phyloP scores from a whole-genome alignment of 2,888 invertebrate genomes.

The Hyles lineata region DNA sequence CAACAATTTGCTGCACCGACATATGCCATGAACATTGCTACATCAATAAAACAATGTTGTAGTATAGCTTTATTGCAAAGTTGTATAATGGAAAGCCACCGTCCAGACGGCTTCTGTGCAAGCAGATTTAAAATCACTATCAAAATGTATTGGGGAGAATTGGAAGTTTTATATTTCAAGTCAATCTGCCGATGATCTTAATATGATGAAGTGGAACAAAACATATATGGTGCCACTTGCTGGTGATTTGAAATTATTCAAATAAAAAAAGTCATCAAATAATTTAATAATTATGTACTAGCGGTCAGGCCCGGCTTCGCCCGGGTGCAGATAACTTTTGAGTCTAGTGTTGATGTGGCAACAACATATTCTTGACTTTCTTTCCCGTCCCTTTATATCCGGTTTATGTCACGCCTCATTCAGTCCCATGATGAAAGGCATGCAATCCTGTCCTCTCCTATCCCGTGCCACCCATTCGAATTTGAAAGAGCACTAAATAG shows the following conservation, averaged over 20 bases:
- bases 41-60: slow-evolving; percentile 40
- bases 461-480: too few species aligned
- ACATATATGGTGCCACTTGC: neutral
- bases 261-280: neutral
- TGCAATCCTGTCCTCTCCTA: too few species aligned
- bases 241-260: neutral
- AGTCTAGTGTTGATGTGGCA: too few species aligned
- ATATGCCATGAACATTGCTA: slow-evolving; percentile 41
- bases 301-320: too few species aligned
- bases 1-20: slow-evolving; percentile 34
- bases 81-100: slow-evolving; percentile 29
- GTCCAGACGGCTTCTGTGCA: slow-evolving; percentile 32
- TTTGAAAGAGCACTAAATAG: too few species aligned
- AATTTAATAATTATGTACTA: too few species aligned
- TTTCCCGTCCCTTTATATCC: too few species aligned
- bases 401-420: too few species aligned
- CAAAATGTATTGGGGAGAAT: slow-evolving; percentile 29
- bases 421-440: too few species aligned
- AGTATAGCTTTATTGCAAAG: slow-evolving; percentile 38
- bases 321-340: too few species aligned
- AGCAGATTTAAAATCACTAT: slow-evolving; percentile 34
- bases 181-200: slow-evolving; percentile 25
- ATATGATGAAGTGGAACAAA: slow-evolving; percentile 12
- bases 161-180: slow-evolving; percentile 34
- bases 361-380: too few species aligned